Evolutionary conservation across 2,113 vertebrate genomes (phyloP), one percentile per base, ranked within the genome.

Genomic region (Phoenicopterus ruber): DNA sequence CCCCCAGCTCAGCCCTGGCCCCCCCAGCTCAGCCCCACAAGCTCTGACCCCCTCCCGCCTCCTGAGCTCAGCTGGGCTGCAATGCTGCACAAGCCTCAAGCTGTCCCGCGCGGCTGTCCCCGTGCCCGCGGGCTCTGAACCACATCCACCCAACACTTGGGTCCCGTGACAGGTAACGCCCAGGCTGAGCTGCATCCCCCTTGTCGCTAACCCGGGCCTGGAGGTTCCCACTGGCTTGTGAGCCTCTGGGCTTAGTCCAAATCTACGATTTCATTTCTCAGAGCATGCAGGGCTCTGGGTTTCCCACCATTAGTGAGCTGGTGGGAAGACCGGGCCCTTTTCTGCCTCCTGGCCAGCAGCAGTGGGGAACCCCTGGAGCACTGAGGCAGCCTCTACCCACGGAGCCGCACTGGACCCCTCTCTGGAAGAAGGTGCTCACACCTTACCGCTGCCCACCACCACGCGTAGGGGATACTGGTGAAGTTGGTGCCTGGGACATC

Each of bases 401-500:
- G 0, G 24, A 71, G 34, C 46, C 58, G 42, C 57, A 10, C 13
- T 3, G 2, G 50, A 19, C 8, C 61, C 29, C 17, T 7, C 67
- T 25, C 52, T 17, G 13, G 34, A 44, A 36, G 57, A 46, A 58
- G 57, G 16, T 6, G 54, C 17, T 40, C 59, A 34, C 31, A n/a
- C 96, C 99, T 99, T 97, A 99, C 99, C 89, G 99, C 99, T 46
- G 99, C 99, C 99, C 99, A 99, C 99, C 99, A 99, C 99, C 99
- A 99, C 0, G 99, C 97, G 3, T 97, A 98, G n/a, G 99, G 99
- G 72, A 99, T 99, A 77, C 99, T 99, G 98, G 98, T 99, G 98
- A 99, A 99, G 6, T 98, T 98, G 1, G 99, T 99, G 59, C 98
- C 99, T 0, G 98, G 98, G 76, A 99, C 98, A 40, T 99, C 99